These are phyloP conservation scores for Esox niger DNA, from an alignment of 2,113 vertebrate genomes.

Conservation along the genomic window DNA sequence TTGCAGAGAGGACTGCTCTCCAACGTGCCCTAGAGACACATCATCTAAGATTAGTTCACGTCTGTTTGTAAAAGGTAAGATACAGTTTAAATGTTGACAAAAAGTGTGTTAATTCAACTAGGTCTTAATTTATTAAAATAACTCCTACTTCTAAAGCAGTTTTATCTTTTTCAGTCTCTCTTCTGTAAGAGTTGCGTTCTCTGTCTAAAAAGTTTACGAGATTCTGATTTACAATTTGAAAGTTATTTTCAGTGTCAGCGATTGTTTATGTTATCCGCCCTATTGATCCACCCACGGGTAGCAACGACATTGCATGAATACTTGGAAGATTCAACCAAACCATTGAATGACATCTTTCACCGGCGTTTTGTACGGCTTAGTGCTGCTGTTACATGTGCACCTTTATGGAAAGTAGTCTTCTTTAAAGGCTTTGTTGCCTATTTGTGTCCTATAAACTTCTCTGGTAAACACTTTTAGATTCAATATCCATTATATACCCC, in stretches of 20 bases:
- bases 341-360: background rate
- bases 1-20: too few species aligned
- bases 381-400: background rate
- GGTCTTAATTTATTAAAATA: background rate
- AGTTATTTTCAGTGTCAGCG: too few species aligned
- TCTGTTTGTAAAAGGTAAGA: slow-evolving; percentile 6
- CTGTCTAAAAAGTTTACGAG: too few species aligned
- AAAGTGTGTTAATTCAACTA: background rate
- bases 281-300: background rate
- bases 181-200: background rate
- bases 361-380: background rate
- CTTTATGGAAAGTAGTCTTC: too few species aligned
- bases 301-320: background rate
- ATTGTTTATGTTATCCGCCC: too few species aligned
- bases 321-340: background rate
- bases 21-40: too few species aligned
- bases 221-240: too few species aligned
- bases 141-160: background rate
- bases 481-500: too few species aligned
- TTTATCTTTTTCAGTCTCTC: background rate
- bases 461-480: too few species aligned
- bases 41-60: background rate
- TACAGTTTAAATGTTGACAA: background rate
- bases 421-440: too few species aligned
- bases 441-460: too few species aligned